A percentile compares a stretch with the other conserved stretches of the same genome.
Evolutionary conservation across 2,113 vertebrate species (phyloP).

Genomic region (Chaetorhynchus papuensis): DNA sequence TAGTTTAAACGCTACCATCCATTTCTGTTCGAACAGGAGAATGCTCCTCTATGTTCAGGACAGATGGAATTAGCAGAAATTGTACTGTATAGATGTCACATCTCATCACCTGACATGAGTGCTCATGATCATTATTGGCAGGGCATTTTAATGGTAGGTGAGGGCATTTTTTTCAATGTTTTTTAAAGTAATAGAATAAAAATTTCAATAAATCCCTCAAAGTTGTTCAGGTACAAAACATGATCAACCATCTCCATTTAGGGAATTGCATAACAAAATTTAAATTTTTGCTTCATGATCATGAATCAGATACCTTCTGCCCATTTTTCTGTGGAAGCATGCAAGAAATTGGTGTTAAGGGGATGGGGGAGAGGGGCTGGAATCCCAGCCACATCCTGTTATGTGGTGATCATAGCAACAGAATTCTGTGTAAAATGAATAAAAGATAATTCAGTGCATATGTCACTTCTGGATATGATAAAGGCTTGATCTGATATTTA

Average conservation of each 20-base stretch:
- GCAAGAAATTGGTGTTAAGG: not conserved
- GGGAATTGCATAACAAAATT: not conserved
- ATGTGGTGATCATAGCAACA: conserved; percentile 25
- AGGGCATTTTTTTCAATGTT: not conserved
- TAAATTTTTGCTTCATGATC: not conserved
- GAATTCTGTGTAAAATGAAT: conserved; percentile 25
- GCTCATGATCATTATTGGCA: not conserved
- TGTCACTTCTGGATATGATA: conserved; percentile 45
- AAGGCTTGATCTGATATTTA: conserved; percentile 54
- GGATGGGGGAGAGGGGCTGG: not conserved
- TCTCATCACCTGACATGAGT: not conserved
- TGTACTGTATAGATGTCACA: not conserved
- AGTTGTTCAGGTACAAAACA: not conserved
- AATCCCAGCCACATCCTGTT: not conserved
- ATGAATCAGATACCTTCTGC: not conserved
- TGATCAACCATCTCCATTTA: not conserved
- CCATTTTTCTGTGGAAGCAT: not conserved
- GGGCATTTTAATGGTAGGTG: not conserved
- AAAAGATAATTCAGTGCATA: conserved; percentile 55
- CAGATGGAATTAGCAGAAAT: not conserved
- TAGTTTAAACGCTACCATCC: not conserved
- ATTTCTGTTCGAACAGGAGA: not conserved
- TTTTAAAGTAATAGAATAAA: not conserved
- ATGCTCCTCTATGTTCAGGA: not conserved
- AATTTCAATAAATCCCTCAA: not conserved